These are phyloP conservation scores for Clostera curtula DNA, from an alignment of 2,888 invertebrate genomes.

Conservation along the genomic window DNA sequence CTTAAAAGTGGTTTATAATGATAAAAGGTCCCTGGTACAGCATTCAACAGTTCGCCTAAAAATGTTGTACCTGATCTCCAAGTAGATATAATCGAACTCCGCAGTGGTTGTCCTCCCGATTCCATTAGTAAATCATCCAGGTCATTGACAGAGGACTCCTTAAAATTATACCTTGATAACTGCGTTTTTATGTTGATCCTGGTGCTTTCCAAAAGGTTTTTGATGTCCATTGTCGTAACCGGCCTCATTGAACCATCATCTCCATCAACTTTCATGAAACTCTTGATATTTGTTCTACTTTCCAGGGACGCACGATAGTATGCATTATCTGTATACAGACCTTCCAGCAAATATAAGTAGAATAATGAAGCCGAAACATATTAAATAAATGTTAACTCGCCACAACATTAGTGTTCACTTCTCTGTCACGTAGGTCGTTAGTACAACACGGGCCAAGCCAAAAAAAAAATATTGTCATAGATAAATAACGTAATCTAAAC, in stretches of 20 bases:
- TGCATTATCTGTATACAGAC: constrained; percentile 71
- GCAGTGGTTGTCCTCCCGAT: constrained; percentile 81
- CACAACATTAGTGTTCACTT: constrained; percentile 64
- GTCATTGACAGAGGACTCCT: constrained; percentile 58
- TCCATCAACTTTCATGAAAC: constrained; percentile 77
- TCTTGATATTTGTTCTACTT: constrained; percentile 55
- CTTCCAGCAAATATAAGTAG: constrained; percentile 70
- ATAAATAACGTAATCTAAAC: constrained; percentile 45
- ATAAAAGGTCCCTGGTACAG: constrained; percentile 90
- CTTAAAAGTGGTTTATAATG: constrained; percentile 92
- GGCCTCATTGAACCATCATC: constrained; percentile 42
- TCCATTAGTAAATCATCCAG: constrained; percentile 81
- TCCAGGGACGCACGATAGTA: constrained; percentile 63
- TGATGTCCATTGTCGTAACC: constrained; percentile 51
- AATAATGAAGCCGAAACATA: constrained; percentile 71
- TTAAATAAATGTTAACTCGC: constrained; percentile 67
- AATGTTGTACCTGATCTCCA: constrained; percentile 95
- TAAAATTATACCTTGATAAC: constrained; percentile 56
- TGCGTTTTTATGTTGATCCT: constrained; percentile 47
- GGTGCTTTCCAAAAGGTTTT: constrained; percentile 54
- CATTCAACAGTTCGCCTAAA: constrained; percentile 87
- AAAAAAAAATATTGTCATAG: constrained; percentile 52
- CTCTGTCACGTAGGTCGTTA: constrained; percentile 33
- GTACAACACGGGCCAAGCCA: constrained; percentile 44
- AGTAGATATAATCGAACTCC: constrained; percentile 88